phyloP scores from a whole-genome alignment of 2,888 invertebrate species.

The Protula sp. region DNA sequence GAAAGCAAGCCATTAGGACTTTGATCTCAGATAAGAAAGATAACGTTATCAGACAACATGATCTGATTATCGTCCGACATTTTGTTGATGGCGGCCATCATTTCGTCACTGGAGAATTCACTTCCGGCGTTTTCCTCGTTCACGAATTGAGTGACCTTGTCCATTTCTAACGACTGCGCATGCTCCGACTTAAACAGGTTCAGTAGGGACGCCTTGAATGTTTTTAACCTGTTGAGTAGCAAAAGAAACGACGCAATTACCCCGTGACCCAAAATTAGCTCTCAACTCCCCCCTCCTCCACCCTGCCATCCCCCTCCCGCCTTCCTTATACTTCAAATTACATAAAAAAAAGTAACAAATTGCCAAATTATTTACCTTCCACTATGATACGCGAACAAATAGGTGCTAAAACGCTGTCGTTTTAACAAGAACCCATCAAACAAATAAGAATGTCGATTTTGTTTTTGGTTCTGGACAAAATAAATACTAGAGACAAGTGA shows the following conservation, averaged over 20 bases:
- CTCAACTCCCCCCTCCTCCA: not conserved
- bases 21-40: constrained; percentile 47
- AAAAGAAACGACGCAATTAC: not conserved
- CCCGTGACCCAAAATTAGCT: too few relatives aligned
- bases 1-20: too few relatives aligned
- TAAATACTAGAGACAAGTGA: too few relatives aligned
- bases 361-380: too few relatives aligned
- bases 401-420: too few relatives aligned
- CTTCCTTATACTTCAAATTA: too few relatives aligned
- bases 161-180: constrained; percentile 68
- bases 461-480: too few relatives aligned
- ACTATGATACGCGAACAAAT: too few relatives aligned
- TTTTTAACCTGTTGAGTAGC: constrained; percentile 56
- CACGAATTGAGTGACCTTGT: constrained; percentile 64
- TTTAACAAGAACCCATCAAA: too few relatives aligned
- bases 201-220: constrained; percentile 70
- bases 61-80: constrained; percentile 89
- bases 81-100: constrained; percentile 69
- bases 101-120: constrained; percentile 61
- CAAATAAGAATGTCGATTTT: too few relatives aligned
- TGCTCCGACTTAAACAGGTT: constrained; percentile 71
- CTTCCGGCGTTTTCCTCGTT: constrained; percentile 57
- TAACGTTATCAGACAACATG: constrained; percentile 63
- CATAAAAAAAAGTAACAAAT: too few relatives aligned
- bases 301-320: too few relatives aligned